Evolutionary conservation across 2,797 vertebrate genomes (phyloP).

Genomic region (Xiphorhynchus erythropygius): DNA sequence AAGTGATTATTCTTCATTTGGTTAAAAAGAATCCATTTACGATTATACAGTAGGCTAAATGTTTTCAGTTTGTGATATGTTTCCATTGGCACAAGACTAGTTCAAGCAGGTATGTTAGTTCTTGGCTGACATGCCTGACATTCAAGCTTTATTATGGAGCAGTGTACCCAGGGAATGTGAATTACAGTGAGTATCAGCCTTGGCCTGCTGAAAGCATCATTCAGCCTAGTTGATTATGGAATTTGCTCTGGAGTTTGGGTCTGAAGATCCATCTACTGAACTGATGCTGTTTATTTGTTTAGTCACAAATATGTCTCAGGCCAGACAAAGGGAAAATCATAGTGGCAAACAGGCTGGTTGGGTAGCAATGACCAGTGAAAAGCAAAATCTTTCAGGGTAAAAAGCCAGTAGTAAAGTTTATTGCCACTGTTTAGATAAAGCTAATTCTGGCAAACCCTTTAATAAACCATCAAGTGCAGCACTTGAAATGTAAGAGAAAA

Average conservation of each 20-base stretch:
- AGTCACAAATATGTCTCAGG: constrained; percentile 6
- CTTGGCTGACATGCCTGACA: constrained; percentile 73
- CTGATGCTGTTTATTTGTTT: constrained; percentile 62
- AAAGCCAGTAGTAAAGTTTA: background rate
- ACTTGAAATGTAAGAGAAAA: background rate
- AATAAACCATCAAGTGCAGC: background rate
- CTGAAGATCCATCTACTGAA: constrained; percentile 60
- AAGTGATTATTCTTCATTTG: constrained; percentile 65
- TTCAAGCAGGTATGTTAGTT: constrained; percentile 77
- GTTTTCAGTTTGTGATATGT: constrained; percentile 65
- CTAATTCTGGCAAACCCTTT: background rate
- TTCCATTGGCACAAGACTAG: constrained; percentile 73
- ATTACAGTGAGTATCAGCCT: constrained; percentile 75
- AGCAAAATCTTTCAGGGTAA: background rate
- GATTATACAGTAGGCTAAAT: constrained; percentile 61
- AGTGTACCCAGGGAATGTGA: constrained; percentile 70
- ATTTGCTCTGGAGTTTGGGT: constrained; percentile 64
- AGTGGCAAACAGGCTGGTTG: background rate
- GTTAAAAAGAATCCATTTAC: constrained; percentile 72
- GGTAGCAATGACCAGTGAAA: background rate
- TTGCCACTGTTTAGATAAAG: background rate
- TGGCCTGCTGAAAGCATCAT: constrained; percentile 75
- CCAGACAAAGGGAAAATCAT: constrained; percentile 51
- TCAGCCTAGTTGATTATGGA: constrained; percentile 76
- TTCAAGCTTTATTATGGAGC: constrained; percentile 74